Evolutionary conservation across 2,888 invertebrate genomes (phyloP).

Genomic region (Ditylenchus weischeri): DNA sequence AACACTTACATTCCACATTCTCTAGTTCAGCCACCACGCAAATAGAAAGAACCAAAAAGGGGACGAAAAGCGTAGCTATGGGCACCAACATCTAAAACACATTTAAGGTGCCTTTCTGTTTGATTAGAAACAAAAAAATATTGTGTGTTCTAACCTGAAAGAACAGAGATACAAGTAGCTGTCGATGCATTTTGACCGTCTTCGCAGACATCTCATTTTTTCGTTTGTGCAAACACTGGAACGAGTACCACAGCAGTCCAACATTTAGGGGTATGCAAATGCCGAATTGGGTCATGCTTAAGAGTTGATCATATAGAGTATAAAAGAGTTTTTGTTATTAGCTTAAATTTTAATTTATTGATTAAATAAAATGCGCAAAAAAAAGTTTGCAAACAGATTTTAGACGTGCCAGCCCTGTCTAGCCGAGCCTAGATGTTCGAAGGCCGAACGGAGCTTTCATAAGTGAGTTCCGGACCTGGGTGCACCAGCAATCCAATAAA

Average conservation of each 20-base stretch:
- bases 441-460: no score
- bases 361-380: background rate
- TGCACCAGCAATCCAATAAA: no score
- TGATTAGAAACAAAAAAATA: background rate
- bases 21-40: background rate
- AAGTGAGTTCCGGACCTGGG: no score
- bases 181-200: slow-evolving; percentile 12
- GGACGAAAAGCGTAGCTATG: background rate
- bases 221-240: background rate
- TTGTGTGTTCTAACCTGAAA: slow-evolving; percentile 4
- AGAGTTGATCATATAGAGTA: background rate
- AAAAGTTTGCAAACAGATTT: no score
- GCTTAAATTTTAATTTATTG: background rate
- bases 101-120: background rate
- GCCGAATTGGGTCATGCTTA: background rate
- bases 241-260: slow-evolving; percentile 1
- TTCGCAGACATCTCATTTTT: slow-evolving; percentile 9
- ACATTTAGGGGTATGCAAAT: background rate
- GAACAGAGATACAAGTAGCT: slow-evolving; percentile 9
- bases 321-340: no score
- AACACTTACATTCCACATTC: slow-evolving; percentile 4
- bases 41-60: background rate
- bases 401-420: no score
- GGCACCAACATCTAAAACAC: slow-evolving; percentile 6
- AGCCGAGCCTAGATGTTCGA: no score